A percentile compares a stretch with the other conserved stretches of the same genome.
These are phyloP conservation scores for Haplochromis vanheusdeni DNA, from an alignment of 2,113 vertebrate genomes.

Conservation along the genomic window DNA sequence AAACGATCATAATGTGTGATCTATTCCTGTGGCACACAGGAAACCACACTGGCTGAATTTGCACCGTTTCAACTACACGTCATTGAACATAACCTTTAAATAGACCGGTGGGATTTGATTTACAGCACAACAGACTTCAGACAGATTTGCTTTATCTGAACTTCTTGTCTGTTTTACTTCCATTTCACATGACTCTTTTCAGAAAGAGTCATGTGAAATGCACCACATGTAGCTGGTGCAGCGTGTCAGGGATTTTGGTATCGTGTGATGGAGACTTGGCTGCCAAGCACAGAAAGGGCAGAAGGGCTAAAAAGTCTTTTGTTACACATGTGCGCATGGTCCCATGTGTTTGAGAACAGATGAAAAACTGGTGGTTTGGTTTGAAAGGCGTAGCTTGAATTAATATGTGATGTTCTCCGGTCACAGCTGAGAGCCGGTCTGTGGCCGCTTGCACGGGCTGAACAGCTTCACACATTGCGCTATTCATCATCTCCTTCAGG, in stretches of 20 bases:
- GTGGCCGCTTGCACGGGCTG: not conserved
- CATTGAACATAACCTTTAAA: slow-evolving; percentile 7
- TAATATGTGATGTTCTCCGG: not conserved
- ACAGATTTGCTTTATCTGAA: slow-evolving; percentile 38
- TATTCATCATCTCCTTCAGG: not conserved
- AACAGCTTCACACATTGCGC: not conserved
- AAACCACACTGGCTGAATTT: not conserved
- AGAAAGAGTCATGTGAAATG: too few relatives aligned
- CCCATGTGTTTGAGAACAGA: not conserved
- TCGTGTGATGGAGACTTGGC: slow-evolving; percentile 45
- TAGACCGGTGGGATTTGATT: slow-evolving; percentile 11
- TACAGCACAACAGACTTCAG: slow-evolving; percentile 25
- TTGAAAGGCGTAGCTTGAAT: not conserved
- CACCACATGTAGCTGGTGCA: slow-evolving; percentile 7
- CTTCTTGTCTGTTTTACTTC: slow-evolving; percentile 29
- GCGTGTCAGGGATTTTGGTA: slow-evolving; percentile 39
- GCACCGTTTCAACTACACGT: not conserved
- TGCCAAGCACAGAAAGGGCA: slow-evolving; percentile 19
- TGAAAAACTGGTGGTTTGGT: not conserved
- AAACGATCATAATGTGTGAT: not conserved
- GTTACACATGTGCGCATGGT: not conserved
- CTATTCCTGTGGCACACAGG: not conserved
- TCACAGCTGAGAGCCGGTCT: not conserved
- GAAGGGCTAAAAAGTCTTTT: not conserved
- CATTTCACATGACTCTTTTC: slow-evolving; percentile 43